Conservation (phyloP, 2,797 vertebrate species). For the Lagocephalus sceleratus region DNA sequence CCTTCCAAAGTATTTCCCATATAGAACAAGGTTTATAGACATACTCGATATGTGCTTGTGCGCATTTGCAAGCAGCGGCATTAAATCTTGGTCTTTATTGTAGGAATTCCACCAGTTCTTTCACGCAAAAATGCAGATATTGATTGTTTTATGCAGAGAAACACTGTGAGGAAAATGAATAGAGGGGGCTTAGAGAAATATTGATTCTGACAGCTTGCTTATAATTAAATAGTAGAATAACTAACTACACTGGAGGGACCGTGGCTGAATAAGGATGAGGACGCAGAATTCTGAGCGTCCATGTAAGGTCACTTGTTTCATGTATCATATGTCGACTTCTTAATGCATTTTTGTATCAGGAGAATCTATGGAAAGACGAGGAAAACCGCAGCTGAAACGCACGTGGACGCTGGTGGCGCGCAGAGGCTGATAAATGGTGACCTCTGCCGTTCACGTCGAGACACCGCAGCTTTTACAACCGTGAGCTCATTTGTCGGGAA, state of each 20-base stretch:
- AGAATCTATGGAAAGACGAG: too few relatives aligned
- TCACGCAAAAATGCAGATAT: constrained; percentile 48
- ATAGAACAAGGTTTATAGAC: background rate
- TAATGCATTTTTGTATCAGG: background rate
- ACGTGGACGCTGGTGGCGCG: background rate
- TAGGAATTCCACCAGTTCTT: background rate
- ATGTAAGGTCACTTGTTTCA: background rate
- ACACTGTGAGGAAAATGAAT: constrained; percentile 42
- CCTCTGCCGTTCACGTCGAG: constrained; percentile 24
- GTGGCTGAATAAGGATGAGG: constrained; percentile 12
- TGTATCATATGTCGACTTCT: background rate
- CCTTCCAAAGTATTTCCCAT: background rate
- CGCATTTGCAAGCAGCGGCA: background rate
- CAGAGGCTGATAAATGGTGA: constrained; percentile 12
- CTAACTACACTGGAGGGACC: constrained; percentile 14
- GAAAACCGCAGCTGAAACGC: background rate
- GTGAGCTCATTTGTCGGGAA: too few relatives aligned
- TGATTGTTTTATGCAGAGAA: constrained; percentile 57
- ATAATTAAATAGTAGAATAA: constrained; percentile 47
- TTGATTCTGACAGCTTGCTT: constrained; percentile 60
- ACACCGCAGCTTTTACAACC: too few relatives aligned
- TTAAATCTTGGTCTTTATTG: too few relatives aligned
- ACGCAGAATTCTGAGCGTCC: constrained; percentile 13
- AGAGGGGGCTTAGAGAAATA: constrained; percentile 29
- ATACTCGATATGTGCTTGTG: background rate